phyloP scores from a whole-genome alignment of 2,797 vertebrate species.

The Thripadectes ignobilis region DNA sequence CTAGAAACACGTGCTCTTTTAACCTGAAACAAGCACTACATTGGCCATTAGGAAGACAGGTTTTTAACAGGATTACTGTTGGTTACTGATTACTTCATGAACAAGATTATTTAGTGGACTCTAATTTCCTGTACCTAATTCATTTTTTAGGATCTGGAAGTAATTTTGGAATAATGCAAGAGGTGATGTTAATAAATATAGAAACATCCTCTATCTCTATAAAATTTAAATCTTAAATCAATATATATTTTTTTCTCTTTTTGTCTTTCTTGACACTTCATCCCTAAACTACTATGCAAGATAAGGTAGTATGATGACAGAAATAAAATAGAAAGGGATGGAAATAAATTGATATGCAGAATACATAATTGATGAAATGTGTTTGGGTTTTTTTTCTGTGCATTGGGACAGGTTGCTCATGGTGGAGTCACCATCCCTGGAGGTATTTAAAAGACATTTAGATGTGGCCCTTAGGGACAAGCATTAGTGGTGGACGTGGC shows the following conservation, averaged over 20 bases:
- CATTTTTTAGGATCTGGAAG: background rate
- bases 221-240: background rate
- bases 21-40: background rate
- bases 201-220: background rate
- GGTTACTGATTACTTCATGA: slow-evolving; percentile 15
- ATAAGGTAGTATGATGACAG: background rate
- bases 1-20: background rate
- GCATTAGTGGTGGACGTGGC: background rate
- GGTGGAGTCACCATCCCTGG: background rate
- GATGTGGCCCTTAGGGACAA: background rate
- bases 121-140: slow-evolving; percentile 15
- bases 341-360: background rate
- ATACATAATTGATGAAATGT: background rate
- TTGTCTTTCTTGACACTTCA: background rate
- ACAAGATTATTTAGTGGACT: background rate
- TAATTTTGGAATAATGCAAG: background rate
- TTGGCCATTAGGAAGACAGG: background rate
- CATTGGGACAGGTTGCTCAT: background rate
- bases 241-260: background rate
- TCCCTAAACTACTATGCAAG: background rate
- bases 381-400: background rate
- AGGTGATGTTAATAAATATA: background rate
- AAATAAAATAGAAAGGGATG: background rate
- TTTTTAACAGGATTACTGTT: slow-evolving; percentile 2
- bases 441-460: fast-evolving